Base-by-base conservation (phyloP, 2,113 vertebrate genomes). In the Leucosticte australis region DNA sequence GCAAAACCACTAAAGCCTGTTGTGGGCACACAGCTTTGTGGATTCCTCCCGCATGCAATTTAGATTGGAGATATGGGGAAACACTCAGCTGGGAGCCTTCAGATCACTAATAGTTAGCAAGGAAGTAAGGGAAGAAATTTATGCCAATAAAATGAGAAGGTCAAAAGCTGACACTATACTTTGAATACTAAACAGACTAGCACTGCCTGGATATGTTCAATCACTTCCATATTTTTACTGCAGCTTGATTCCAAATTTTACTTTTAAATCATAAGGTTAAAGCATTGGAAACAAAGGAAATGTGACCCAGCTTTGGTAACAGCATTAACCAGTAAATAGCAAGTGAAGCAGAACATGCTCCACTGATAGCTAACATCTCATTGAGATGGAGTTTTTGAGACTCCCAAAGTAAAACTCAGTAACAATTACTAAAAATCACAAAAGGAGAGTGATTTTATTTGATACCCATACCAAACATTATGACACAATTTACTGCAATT, bases 11-110 rank as follows among this genome's bases (percentile, higher is more conserved):
- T 21, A 2, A 24, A 84, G 23, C 15, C 31, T 62, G 22, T 35
- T 27, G 2, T 13, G 24, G 12, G 15, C 49, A 56, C 13, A 12
- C 4, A 7, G 0, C 23, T 75, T 65, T 68, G 33, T 60, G 21
- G 18, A 42, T 79, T 92, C 8, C 1, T 69, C 19, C 21, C 9
- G 56, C 39, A 41, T 27, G 33, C 10, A 9, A 71, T 47, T 81
- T 59, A 85, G 30, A 28, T 10, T 52, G 31, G n/a, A 63, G 23
- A 50, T 60, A 68, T 3, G 22, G 11, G 23, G 31, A 79, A 92
- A 83, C 17, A 63, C 0, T 0, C 1, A 0, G 30, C 14, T 1
- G 0, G n/a, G 10, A 83, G 52, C 33, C 12, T 75, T 31, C 26
- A 73, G 44, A 31, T 71, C 33, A 49, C 19, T 35, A 64, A 47